Evolutionary conservation across 2,888 invertebrate genomes (phyloP).

Genomic region (Euplagia quadripunctaria): DNA sequence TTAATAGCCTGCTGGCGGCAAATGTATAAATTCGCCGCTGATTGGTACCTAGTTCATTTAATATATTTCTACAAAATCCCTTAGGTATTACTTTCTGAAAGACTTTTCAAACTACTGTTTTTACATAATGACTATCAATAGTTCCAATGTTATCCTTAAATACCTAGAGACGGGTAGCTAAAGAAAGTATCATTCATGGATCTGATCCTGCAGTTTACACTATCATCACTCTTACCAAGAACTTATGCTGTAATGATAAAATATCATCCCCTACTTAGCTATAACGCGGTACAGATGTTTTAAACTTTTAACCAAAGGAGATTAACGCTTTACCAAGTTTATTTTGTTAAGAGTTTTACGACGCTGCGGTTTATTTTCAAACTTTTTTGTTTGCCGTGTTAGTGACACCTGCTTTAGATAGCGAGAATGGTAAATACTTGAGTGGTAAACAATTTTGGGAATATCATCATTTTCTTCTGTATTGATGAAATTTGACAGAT

Average conservation of each 20-base stretch:
- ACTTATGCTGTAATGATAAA: constrained; percentile 55
- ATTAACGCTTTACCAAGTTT: constrained; percentile 79
- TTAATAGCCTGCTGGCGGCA: no score
- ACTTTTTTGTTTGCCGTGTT: constrained; percentile 65
- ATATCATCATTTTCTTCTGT: constrained; percentile 7
- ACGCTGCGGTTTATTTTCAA: constrained; percentile 76
- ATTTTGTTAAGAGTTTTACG: constrained; percentile 84
- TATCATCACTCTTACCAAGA: constrained; percentile 26
- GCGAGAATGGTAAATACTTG: constrained; percentile 45
- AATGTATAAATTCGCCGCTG: no score
- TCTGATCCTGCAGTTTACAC: not conserved
- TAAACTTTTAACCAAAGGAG: constrained; percentile 63
- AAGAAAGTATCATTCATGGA: not conserved
- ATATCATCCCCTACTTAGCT: constrained; percentile 66
- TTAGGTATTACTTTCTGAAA: no score
- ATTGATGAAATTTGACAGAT: no score
- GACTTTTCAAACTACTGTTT: no score
- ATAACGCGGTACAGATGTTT: constrained; percentile 72
- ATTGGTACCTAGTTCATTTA: no score
- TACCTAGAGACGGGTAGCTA: not conserved
- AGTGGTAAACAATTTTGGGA: constrained; percentile 45
- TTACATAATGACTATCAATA: not conserved
- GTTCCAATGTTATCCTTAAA: not conserved
- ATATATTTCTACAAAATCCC: no score
- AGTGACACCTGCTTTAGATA: constrained; percentile 83